Base-by-base conservation (phyloP, 2,113 vertebrate genomes). In the Lates calcarifer region DNA sequence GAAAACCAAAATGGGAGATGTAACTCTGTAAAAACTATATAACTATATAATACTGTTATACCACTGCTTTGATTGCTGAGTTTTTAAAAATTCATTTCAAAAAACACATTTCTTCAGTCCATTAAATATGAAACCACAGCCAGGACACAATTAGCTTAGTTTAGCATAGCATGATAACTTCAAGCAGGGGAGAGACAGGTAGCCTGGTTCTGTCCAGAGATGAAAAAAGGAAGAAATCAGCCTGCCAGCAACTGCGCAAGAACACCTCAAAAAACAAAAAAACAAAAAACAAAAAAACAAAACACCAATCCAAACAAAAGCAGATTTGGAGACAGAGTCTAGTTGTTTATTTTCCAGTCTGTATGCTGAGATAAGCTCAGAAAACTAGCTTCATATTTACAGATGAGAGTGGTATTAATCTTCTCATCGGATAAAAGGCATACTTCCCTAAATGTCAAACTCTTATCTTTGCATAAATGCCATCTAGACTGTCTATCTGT, bases 1-100 rank as follows among this genome's bases (percentile, higher is more conserved):
- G n/a, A 12, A 53, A 81, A 74, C 39, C 47, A 83, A 79, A 81
- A 57, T n/a, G 5, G 12, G 58, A 66, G 28, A 14, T 26, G 4
- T 29, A 56, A 29, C n/a, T 72, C 37, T 7, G 7, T 55, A 35
- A 68, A 51, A 71, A 82, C 58, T 14, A 11, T 35, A 6, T 29
- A 67, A 37, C n/a, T n/a, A n/a, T n/a, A n/a, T 15, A 8, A 56
- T 15, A 47, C 5, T 6, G 20, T 47, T 20, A 20, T 47, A 20
- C 18, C 20, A 7, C 24, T 31, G 37, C 17, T 35, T 66, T 81
- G 2, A 4, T 39, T 75, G 15, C 57, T 41, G 4, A 39, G 22
- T 20, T 17, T 28, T 0, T 6, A 14, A 13, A 57, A 39, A 53
- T n/a, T 2, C 5, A 22, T 51, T 51, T 51, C n/a, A n/a, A n/a